Conservation (phyloP, 1,140 invertebrate genomes). For the Drosophila arizonae region DNA sequence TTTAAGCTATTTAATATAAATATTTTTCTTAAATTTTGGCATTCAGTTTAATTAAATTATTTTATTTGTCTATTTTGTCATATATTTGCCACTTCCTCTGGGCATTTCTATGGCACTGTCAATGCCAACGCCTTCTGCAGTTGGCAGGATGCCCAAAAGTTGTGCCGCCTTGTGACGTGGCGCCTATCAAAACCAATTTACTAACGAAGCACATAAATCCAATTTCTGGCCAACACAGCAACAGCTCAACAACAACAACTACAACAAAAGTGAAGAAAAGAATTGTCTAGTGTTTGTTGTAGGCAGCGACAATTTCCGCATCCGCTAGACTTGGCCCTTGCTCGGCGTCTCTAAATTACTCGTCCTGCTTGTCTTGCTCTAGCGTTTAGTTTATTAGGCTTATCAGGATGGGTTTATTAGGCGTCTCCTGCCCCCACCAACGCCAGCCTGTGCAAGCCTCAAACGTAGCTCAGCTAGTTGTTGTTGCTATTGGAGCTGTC, state of each 20-base stretch:
- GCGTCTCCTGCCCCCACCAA: neutral
- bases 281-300: conserved; percentile 28
- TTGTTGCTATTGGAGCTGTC: neutral
- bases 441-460: conserved; percentile 1
- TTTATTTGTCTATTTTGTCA: conserved; percentile 11
- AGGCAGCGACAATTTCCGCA: conserved; percentile 69
- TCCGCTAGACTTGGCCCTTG: conserved; percentile 57
- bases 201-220: conserved; percentile 81
- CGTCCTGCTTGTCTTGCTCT: conserved; percentile 14
- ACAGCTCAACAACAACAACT: conserved; percentile 22
- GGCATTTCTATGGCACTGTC: conserved; percentile 15
- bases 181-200: conserved; percentile 81
- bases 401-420: conserved; percentile 41
- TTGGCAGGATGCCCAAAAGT: conserved; percentile 56
- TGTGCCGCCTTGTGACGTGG: conserved; percentile 53
- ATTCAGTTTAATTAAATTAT: neutral
- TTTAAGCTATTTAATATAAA: neutral
- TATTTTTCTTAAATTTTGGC: neutral
- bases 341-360: conserved; percentile 47
- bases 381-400: conserved; percentile 65
- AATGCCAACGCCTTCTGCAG: conserved; percentile 50
- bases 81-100: neutral
- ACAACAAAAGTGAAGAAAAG: neutral
- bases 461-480: neutral
- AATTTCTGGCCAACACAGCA: conserved; percentile 68